These are phyloP conservation scores for Drosophila siamana DNA, from an alignment of 2,888 invertebrate genomes.

Conservation along the genomic window DNA sequence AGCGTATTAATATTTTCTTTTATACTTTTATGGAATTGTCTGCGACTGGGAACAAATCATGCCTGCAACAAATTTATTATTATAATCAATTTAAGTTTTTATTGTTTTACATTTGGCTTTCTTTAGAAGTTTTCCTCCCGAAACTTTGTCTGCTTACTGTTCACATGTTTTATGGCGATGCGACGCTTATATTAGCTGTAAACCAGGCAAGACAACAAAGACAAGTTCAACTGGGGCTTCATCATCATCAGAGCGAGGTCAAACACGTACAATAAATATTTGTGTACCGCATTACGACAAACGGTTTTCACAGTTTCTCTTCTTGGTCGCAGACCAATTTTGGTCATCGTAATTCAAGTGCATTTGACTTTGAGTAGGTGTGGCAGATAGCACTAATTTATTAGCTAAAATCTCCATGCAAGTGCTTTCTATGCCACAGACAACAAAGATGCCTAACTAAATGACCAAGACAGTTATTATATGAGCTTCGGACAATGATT, in stretches of 20 bases:
- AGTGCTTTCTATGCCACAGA: conserved; percentile 31
- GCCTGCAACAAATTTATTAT: conserved; percentile 41
- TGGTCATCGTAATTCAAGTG: conserved; percentile 27
- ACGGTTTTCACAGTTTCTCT: conserved; percentile 40
- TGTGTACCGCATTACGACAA: conserved; percentile 56
- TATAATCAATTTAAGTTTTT: conserved; percentile 41
- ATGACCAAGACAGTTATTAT: conserved; percentile 3
- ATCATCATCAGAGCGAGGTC: conserved; percentile 45
- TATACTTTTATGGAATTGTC: conserved; percentile 30
- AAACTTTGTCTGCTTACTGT: conserved; percentile 4
- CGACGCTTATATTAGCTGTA: conserved; percentile 50
- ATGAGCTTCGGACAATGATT: not conserved
- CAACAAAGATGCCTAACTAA: conserved; percentile 19
- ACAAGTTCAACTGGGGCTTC: conserved; percentile 23
- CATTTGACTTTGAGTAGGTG: conserved; percentile 24
- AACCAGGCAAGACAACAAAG: conserved; percentile 24
- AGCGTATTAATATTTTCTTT: conserved; percentile 64
- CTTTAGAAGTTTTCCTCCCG: conserved; percentile 21
- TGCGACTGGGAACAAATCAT: conserved; percentile 27
- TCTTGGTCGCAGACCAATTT: conserved; percentile 40
- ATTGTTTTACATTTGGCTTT: conserved; percentile 24
- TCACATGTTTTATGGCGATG: conserved; percentile 31
- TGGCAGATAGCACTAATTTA: conserved; percentile 22
- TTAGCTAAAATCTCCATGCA: conserved; percentile 25
- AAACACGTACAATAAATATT: conserved; percentile 68